Base-by-base conservation (phyloP, 2,797 vertebrate genomes). In the Zenarchopterus dispar region DNA sequence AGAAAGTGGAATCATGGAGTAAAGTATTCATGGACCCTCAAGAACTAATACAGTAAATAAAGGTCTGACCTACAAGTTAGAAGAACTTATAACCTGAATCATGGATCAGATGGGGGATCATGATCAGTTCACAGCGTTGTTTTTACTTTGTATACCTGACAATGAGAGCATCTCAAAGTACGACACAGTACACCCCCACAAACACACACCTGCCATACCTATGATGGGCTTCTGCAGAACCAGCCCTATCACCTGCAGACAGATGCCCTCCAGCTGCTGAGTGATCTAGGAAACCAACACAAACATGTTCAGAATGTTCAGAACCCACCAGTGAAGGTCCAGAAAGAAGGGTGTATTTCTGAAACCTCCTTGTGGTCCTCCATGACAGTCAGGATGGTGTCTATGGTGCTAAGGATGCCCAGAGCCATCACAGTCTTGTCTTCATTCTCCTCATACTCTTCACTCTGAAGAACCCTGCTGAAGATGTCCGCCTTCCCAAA, bases 391-490 rank as follows among this genome's bases (percentile, higher is more conserved):
- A 99, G 92, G 72, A 99, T 96, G 57, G 97, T 98, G 77, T 99
- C 96, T 13, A 99, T 99, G 54, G 96, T 98, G 81, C 97, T 96
- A 49, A 99, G 93, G 78, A 99, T 94, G 11, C 96, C 97, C 83
- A 99, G 95, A 6, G 97, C 97, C 96, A 97, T 99, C 58, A 98
- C 96, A 0, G 97, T 97, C 91, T 98, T 99, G 85, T 98, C 97
- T 67, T 99, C 97, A 1, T 96, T 94, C 87, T 98, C 97, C 70
- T 98, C 97, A 31, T 98, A 98, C 68, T 97, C 97, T 46, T 99
- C 97, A 67, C 95, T 99, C 80, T 98, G 96, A 63, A 98, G 95
- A 48, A 99, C 95, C 80, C 95, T 95, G 59, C 93, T 95, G 88
- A 99, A 99, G 90, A 98, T 98, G 90, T 97, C 97, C 6, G 97